These are phyloP conservation scores for Epiblema foenella DNA, from an alignment of 2,888 invertebrate genomes.

Conservation along the genomic window DNA sequence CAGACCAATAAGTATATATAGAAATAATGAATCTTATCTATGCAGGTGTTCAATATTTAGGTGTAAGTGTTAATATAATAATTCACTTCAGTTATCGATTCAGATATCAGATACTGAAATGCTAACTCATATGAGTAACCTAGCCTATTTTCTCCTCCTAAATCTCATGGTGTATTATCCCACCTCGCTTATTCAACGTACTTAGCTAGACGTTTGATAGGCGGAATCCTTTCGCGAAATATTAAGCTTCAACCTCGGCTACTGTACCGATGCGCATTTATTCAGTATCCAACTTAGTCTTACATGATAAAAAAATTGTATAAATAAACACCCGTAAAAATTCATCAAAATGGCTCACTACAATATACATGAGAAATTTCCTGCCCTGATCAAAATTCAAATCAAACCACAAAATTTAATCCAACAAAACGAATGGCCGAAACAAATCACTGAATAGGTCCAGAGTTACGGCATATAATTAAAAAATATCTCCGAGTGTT, in stretches of 20 bases:
- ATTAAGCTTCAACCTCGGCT: neutral
- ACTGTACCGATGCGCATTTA: too few species aligned
- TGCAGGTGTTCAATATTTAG: neutral
- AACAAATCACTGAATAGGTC: conserved; percentile 64
- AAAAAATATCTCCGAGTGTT: conserved; percentile 72
- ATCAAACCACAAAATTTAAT: conserved; percentile 38
- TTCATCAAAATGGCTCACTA: neutral
- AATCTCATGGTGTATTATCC: too few species aligned
- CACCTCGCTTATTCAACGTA: too few species aligned
- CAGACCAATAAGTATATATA: neutral
- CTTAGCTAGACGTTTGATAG: too few species aligned
- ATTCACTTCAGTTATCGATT: neutral
- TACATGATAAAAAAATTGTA: neutral
- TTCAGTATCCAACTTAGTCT: too few species aligned
- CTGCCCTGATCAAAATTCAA: conserved; percentile 2
- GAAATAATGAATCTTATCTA: neutral
- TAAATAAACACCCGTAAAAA: neutral
- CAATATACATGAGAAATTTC: too few species aligned
- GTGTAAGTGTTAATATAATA: neutral
- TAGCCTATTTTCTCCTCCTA: too few species aligned
- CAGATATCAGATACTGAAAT: too few species aligned
- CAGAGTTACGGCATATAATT: conserved; percentile 64
- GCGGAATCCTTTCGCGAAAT: neutral
- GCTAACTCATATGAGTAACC: too few species aligned
- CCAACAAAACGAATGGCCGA: conserved; percentile 54